Base-by-base conservation (phyloP, 2,888 invertebrate species). In the Laothoe populi region DNA sequence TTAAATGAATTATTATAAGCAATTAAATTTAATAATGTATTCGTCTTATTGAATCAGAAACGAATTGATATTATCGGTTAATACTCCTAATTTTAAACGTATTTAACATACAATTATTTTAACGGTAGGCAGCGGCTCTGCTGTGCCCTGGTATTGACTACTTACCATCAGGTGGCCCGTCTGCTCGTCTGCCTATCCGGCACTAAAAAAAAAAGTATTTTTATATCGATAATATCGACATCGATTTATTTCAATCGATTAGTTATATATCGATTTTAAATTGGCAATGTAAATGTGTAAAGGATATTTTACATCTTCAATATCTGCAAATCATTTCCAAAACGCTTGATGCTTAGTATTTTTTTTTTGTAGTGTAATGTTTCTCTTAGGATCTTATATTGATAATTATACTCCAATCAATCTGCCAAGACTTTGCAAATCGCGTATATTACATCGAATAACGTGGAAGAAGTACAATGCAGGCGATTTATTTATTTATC, bases 401-500 rank as follows among this genome's bases (percentile, higher is more conserved):
- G 5, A 26, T 4, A 26, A 26, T 4, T 5, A 8, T 31, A 31
- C 11, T 19, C 4, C 3, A 49, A 49, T 26, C 8, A 31, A 31
- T n/a, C n/a, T 2, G n/a, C 2, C 53, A 35, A 19, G 31, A 19
- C 19, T 53, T 5, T 3, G 4, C 19, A 11, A 19, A 53, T 53
- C 19, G 35, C 35, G 35, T 24, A 13, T 13, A 26, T 7, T 26
- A 49, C 49, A 53, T 49, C 49, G 49, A 49, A 31, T 53, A n/a
- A 19, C 31, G 16, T 5, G 16, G 63, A 77, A 77, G 38, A 44
- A 82, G 82, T 80, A 83, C 85, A 83, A 83, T 82, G 81, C 81
- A 82, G 78, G 75, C 53, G 31, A 19, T 19, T 35, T 53, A 53
- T 69, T 72, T 73, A 78, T 80, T 82, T 79, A 78, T 80, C 78